phyloP scores from a whole-genome alignment of 2,113 vertebrate species.

The Actenoides lindsayi region DNA sequence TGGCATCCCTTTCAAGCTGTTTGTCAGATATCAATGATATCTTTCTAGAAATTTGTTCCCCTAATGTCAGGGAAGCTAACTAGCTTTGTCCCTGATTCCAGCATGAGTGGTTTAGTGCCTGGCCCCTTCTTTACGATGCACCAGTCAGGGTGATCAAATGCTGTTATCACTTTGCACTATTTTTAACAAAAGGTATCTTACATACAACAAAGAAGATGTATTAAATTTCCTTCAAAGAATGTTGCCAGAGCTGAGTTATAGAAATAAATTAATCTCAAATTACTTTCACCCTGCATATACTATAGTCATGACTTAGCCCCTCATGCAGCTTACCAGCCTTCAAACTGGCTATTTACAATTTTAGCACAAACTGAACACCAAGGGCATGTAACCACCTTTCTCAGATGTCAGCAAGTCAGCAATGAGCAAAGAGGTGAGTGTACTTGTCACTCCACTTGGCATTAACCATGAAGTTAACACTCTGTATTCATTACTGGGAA shows the following conservation, averaged over 20 bases:
- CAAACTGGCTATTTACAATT: neutral
- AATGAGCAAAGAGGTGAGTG: neutral
- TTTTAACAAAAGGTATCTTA: conserved; percentile 44
- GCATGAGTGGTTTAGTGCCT: conserved; percentile 17
- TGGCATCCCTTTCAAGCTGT: conserved; percentile 67
- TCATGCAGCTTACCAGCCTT: neutral
- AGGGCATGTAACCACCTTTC: neutral
- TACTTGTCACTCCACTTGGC: neutral
- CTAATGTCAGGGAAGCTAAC: conserved; percentile 33
- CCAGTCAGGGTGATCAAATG: conserved; percentile 51
- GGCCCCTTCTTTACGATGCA: conserved; percentile 31
- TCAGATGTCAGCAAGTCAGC: neutral
- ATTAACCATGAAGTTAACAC: neutral
- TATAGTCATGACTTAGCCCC: neutral
- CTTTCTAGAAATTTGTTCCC: conserved; percentile 1
- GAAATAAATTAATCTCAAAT: neutral
- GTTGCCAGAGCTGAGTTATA: neutral
- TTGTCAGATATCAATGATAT: conserved; percentile 58
- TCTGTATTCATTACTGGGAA: neutral
- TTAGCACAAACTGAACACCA: neutral
- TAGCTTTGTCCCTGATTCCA: conserved; percentile 42
- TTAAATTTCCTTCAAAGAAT: conserved; percentile 35
- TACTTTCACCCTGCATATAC: neutral
- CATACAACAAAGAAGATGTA: neutral
- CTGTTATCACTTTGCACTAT: conserved; percentile 40